Percentiles rank a stretch among this genome's conserved stretches.
Evolutionary conservation across 1,140 invertebrate species (phyloP).

Genomic region (Neodiprion virginianus): DNA sequence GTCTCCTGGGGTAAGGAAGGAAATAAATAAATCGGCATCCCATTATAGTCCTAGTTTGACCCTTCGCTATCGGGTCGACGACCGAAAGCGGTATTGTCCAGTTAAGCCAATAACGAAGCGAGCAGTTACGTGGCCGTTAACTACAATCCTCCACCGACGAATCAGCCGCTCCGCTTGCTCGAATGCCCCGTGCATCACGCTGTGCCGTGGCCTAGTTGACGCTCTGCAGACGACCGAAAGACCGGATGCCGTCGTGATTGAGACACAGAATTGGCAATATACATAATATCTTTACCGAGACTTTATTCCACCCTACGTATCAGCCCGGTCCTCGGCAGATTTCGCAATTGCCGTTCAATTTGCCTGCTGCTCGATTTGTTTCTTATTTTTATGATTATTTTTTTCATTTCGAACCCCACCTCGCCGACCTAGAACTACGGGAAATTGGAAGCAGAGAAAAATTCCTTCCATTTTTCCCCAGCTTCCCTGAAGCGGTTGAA

Average conservation of each 20-base stretch:
- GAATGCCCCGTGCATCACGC: background rate
- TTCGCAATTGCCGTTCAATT: too few relatives aligned
- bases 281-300: background rate
- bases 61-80: background rate
- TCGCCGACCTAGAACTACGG: too few relatives aligned
- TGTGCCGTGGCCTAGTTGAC: background rate
- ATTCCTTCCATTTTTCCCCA: conserved; percentile 26
- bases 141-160: conserved; percentile 1
- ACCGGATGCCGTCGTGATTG: conserved; percentile 4
- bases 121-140: background rate
- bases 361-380: too few relatives aligned
- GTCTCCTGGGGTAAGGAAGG: conserved; percentile 40
- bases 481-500: conserved; percentile 42
- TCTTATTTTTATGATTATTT: too few relatives aligned
- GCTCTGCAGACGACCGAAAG: conserved; percentile 3
- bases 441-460: too few relatives aligned
- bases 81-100: conserved; percentile 8
- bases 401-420: too few relatives aligned
- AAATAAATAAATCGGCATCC: conserved; percentile 16
- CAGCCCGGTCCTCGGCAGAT: too few relatives aligned
- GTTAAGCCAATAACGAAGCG: conserved; percentile 14
- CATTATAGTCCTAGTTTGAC: conserved; percentile 4
- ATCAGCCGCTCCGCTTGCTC: background rate
- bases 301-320: too few relatives aligned
- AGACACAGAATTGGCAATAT: conserved; percentile 7